phyloP scores from a whole-genome alignment of 2,888 invertebrate species.

The Brassicogethes aeneus region DNA sequence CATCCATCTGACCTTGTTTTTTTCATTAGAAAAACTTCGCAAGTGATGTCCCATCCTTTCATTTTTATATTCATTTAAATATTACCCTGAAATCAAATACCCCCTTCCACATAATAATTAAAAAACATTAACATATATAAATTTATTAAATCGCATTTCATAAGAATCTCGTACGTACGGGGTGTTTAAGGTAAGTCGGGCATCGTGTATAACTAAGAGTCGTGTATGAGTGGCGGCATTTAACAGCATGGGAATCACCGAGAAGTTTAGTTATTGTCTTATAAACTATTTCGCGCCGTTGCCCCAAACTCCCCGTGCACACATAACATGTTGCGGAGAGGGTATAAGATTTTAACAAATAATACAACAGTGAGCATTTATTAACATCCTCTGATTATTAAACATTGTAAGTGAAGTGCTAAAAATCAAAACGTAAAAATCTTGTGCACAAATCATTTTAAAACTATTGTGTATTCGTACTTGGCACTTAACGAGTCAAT shows the following conservation, averaged over 20 bases:
- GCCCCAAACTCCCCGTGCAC: slow-evolving; percentile 3
- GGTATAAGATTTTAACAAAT: slow-evolving; percentile 28
- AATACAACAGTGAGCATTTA: slow-evolving; percentile 37
- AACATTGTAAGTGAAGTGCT: slow-evolving; percentile 7
- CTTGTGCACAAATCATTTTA: slow-evolving; percentile 3
- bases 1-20: slow-evolving; percentile 35
- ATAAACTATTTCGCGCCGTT: background rate
- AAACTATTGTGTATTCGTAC: slow-evolving; percentile 8
- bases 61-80: slow-evolving; percentile 20
- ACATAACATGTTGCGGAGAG: slow-evolving; percentile 15
- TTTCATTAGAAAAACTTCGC: slow-evolving; percentile 30
- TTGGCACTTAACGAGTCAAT: slow-evolving; percentile 10
- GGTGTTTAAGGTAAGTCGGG: too few species aligned
- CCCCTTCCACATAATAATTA: slow-evolving; percentile 15
- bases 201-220: too few species aligned
- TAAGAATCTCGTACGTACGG: slow-evolving; percentile 11
- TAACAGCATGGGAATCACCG: too few species aligned
- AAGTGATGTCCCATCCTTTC: slow-evolving; percentile 28
- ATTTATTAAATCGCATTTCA: slow-evolving; percentile 10
- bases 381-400: slow-evolving; percentile 21
- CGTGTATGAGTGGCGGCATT: too few species aligned
- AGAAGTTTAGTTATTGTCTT: background rate
- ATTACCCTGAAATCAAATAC: slow-evolving; percentile 21
- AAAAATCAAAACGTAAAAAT: slow-evolving; percentile 10
- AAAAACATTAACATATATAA: slow-evolving; percentile 15